Base-by-base conservation (phyloP, 2,888 invertebrate genomes). In the Meliscaeva auricollis region DNA sequence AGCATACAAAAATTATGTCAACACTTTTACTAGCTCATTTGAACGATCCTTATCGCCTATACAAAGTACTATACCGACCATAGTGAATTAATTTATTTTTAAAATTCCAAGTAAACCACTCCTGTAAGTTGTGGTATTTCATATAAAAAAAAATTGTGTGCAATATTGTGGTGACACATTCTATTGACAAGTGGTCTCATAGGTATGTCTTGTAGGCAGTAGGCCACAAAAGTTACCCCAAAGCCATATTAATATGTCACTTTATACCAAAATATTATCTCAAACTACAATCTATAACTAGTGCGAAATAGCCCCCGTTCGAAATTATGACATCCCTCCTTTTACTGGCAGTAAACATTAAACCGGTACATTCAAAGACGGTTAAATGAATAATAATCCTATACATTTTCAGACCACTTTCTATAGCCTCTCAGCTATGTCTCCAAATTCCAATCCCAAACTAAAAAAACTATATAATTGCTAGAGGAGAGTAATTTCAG, bases 321-420 rank as follows among this genome's bases (percentile, higher is more conserved):
- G 3, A 35, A 54, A 70, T 64, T 54, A 58, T 77, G 77, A 64
- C 78, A 58, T 78, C 72, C 72, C 20, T 56, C 72, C 41, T 64
- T 70, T 56, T 56, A 46, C 56, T 56, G 30, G 15, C 4, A 15
- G 66, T 8, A 17, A 2, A 2, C 3, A 13, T 20, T 11, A 48
- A 22, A 56, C 72, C 64, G 72, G 70, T 72, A 41, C 7, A 26
- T 20, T 52, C 41, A 41, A 44, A 54, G 30, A 7, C 3, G 52
- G 8, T 7, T n/a, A 69, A 38, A 52, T 13, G 13, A 52, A n/a
- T n/a, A n/a, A n/a, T n/a, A 8, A 38, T 30, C 54, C 15, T 38
- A 77, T 9, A 62, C 58, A 38, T 30, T 41, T 41, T 69, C 17
- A 38, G 41, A 58, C 54, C 41, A 72, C 72, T 72, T 73, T 78